phyloP scores from a whole-genome alignment of 2,888 invertebrate species.

The Cerastis rubricosa region DNA sequence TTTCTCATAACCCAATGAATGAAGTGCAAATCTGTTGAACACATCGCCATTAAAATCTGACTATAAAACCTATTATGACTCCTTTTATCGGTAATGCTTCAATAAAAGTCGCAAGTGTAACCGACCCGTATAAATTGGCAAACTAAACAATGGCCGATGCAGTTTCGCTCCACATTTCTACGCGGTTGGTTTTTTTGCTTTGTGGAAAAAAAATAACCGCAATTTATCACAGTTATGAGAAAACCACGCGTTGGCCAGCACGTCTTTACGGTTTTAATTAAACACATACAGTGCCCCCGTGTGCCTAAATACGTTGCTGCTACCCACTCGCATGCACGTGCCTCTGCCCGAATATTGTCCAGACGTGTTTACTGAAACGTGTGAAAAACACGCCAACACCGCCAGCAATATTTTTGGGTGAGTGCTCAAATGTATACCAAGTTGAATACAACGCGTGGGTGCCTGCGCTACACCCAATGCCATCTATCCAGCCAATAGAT shows the following conservation, averaged over 20 bases:
- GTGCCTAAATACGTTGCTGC: conserved; percentile 82
- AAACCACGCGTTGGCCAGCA: conserved; percentile 88
- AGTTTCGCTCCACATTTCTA: conserved; percentile 89
- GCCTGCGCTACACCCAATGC: conserved; percentile 81
- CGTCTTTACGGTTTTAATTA: conserved; percentile 88
- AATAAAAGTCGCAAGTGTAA: conserved; percentile 90
- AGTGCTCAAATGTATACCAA: conserved; percentile 73
- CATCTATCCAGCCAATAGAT: conserved; percentile 85
- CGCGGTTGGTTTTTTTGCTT: conserved; percentile 86
- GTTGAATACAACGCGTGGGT: conserved; percentile 59
- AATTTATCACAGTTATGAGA: conserved; percentile 89
- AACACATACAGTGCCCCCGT: conserved; percentile 80
- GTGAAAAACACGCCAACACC: conserved; percentile 76
- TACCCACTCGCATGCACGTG: conserved; percentile 75
- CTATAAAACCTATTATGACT: conserved; percentile 89
- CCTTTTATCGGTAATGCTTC: conserved; percentile 90
- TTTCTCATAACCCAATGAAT: conserved; percentile 73
- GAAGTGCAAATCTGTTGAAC: conserved; percentile 81
- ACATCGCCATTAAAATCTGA: conserved; percentile 87
- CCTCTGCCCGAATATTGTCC: conserved; percentile 76
- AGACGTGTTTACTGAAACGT: conserved; percentile 81
- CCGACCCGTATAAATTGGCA: conserved; percentile 91
- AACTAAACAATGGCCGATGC: conserved; percentile 89
- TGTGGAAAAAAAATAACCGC: conserved; percentile 81
- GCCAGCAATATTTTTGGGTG: conserved; percentile 79